These are phyloP conservation scores for Silurus asotus DNA, from an alignment of 2,113 vertebrate species.

Conservation along the genomic window DNA sequence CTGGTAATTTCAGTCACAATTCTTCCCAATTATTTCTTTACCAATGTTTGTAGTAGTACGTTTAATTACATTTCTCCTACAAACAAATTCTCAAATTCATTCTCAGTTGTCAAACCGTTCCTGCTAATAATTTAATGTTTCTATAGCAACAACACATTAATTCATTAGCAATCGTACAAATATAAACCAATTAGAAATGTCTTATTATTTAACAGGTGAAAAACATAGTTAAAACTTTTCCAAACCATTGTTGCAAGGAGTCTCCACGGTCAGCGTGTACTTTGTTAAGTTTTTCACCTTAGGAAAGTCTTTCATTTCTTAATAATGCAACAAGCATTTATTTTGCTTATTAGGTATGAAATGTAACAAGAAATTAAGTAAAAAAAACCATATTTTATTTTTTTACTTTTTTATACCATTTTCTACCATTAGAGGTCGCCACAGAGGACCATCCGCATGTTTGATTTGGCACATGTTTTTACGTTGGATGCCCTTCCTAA, in stretches of 20 bases:
- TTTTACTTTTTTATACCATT: too few relatives aligned
- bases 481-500: too few relatives aligned
- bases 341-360: neutral
- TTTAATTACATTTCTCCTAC: neutral
- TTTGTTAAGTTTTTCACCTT: neutral
- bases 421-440: too few relatives aligned
- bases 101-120: neutral
- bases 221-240: neutral
- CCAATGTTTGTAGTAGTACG: neutral
- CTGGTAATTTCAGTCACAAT: constrained; percentile 3
- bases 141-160: neutral
- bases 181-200: neutral
- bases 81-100: neutral
- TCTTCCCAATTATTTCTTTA: neutral
- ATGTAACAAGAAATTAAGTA: neutral
- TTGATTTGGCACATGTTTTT: too few relatives aligned
- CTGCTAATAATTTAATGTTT: neutral
- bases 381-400: too few relatives aligned
- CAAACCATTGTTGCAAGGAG: neutral
- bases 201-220: neutral
- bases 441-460: too few relatives aligned
- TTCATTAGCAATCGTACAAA: neutral
- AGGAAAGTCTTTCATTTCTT: neutral
- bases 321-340: neutral
- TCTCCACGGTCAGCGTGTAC: too few relatives aligned